phyloP scores from a whole-genome alignment of 1,140 invertebrate genomes.

The Acyrthosiphon pisum region DNA sequence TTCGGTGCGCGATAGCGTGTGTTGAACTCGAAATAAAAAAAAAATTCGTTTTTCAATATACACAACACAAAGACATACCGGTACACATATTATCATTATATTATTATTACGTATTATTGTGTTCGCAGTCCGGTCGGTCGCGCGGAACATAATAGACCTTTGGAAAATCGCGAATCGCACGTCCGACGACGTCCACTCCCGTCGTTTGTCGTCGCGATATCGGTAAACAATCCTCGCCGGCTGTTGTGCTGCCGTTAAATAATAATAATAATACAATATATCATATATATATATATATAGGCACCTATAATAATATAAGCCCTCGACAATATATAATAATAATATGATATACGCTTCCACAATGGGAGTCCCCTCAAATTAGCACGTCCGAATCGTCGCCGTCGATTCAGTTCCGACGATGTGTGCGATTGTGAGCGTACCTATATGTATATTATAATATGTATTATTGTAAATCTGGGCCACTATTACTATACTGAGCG shows the following conservation, averaged over 20 bases:
- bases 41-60: conserved; percentile 36
- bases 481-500: background rate
- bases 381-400: conserved; percentile 41
- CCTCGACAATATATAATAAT: conserved; percentile 38
- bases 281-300: background rate
- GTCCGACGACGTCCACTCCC: background rate
- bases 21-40: conserved; percentile 32
- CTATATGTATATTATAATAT: too few relatives aligned
- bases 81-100: conserved; percentile 24
- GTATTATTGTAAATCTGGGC: conserved; percentile 2
- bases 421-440: conserved; percentile 20
- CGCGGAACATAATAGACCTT: conserved; percentile 22
- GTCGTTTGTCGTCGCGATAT: background rate
- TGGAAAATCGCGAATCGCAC: conserved; percentile 51
- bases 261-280: background rate
- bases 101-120: conserved; percentile 42
- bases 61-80: conserved; percentile 18
- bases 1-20: background rate
- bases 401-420: background rate
- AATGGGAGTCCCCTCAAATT: conserved; percentile 40
- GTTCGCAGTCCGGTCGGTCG: background rate
- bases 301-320: background rate
- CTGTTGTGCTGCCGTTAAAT: background rate
- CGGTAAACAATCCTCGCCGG: background rate
- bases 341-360: background rate